Evolutionary conservation across 2,888 invertebrate species (phyloP).

Genomic region (Prenolepis imparis): DNA sequence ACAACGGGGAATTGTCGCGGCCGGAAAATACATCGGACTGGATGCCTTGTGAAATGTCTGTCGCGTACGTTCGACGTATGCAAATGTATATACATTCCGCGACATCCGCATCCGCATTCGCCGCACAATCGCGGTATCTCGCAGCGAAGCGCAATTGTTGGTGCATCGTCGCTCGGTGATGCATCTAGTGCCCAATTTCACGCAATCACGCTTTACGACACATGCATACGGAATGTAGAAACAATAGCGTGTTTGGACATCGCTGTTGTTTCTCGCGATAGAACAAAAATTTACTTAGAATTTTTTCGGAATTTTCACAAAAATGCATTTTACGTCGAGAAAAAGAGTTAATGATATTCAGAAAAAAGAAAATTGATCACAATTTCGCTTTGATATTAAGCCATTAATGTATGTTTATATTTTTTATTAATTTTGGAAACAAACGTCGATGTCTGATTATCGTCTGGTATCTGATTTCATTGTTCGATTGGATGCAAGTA

Average conservation of each 20-base stretch:
- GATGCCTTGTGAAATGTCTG: constrained; percentile 25
- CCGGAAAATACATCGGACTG: not conserved
- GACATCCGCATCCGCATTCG: constrained; percentile 11
- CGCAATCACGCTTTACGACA: constrained; percentile 18
- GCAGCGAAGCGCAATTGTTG: constrained; percentile 6
- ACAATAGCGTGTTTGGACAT: not conserved
- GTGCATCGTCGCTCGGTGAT: constrained; percentile 5
- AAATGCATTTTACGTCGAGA: not conserved
- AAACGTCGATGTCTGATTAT: too few relatives aligned
- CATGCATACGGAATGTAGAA: constrained; percentile 8
- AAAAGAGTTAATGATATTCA: not conserved
- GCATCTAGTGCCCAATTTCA: constrained; percentile 13
- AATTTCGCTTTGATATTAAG: not conserved
- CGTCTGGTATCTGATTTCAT: too few relatives aligned
- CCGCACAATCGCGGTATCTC: constrained; percentile 35
- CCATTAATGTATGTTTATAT: not conserved
- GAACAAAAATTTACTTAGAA: not conserved
- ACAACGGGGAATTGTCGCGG: constrained; percentile 25
- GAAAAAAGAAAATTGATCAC: not conserved
- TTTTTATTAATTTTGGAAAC: not conserved
- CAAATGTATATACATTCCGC: not conserved
- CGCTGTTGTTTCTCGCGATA: not conserved
- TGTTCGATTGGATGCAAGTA: too few relatives aligned
- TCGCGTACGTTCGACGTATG: not conserved
- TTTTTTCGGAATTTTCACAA: not conserved